Base-by-base conservation (phyloP, 1,140 invertebrate genomes). In the Pantala flavescens region DNA sequence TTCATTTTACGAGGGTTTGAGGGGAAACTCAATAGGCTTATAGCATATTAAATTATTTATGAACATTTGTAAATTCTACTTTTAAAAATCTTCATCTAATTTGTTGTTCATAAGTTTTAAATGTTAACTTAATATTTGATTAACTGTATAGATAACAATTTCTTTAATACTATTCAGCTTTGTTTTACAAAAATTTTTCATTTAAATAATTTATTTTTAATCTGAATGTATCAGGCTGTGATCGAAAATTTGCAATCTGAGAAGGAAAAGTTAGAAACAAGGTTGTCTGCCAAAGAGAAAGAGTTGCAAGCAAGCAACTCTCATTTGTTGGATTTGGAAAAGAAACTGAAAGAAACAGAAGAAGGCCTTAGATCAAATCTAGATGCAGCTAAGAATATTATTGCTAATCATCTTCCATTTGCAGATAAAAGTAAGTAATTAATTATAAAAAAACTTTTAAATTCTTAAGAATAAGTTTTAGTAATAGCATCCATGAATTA, bases 231-330 rank as follows among this genome's bases (percentile, higher is more conserved):
- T n/a, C 28, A 75, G 75, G 55, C 63, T 43, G 75, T 71, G 23
- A 71, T 75, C 70, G 55, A 85, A 85, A 77, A 82, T 84, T 74
- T 82, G 83, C 16, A 85, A 86, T 76, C 76, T 86, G 79, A 84
- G 5, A 63, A 63, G 49, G 49, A 63, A 63, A 63, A 63, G 12
- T 21, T 72, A 10, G 71, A 72, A 72, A 42, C 42, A 28, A 28
- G 42, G n/a, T 72, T 74, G 42, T n/a, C n/a, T 49, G 43, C 55
- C 19, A 49, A 43, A 70, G 73, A 74, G 23, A 43, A 24, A 24
- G 73, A 74, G 9, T 9, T 74, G 7, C 73, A 74, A 43, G 11
- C 55, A 43, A 36, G 23, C 24, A 23, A 14, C 24, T n/a, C 73
- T 43, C 42, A 74, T 2, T 24, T 43, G 12, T 49, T 81, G 72